Percentiles rank a stretch among this genome's conserved stretches.
phyloP scores from a whole-genome alignment of 2,888 invertebrate species.

The Agrotis puta region DNA sequence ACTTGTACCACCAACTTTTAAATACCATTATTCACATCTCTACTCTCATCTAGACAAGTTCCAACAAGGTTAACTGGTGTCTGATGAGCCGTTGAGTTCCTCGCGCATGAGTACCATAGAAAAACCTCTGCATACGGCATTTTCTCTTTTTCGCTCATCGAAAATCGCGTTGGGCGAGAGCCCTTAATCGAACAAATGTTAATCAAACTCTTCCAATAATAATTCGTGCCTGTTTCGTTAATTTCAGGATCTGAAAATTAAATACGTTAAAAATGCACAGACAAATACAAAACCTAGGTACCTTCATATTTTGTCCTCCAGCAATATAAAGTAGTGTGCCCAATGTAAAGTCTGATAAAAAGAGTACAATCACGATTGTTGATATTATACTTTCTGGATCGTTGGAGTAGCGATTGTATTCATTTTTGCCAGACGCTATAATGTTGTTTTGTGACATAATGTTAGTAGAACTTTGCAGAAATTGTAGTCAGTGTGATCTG shows the following conservation, averaged over 20 bases:
- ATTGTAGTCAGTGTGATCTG: conserved; percentile 5
- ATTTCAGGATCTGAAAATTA: not conserved
- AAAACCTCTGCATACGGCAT: too few species aligned
- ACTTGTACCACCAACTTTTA: too few species aligned
- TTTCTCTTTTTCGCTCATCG: too few species aligned
- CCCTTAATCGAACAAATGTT: not conserved
- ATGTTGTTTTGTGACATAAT: not conserved
- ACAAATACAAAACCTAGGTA: not conserved
- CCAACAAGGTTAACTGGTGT: too few species aligned
- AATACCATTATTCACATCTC: too few species aligned
- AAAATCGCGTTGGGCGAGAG: too few species aligned
- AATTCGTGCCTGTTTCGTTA: not conserved
- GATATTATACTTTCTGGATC: conserved; percentile 11
- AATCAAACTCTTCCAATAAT: not conserved
- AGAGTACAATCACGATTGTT: conserved; percentile 24
- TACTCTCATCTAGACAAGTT: too few species aligned
- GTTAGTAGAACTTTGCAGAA: not conserved
- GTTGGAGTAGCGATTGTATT: not conserved
- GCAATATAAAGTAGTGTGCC: conserved; percentile 21
- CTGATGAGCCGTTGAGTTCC: too few species aligned
- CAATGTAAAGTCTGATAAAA: conserved; percentile 19
- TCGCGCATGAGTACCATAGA: too few species aligned
- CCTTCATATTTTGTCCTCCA: conserved; percentile 20
- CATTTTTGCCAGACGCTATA: not conserved
- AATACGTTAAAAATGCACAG: not conserved